Evolutionary conservation across 2,888 invertebrate genomes (phyloP), one percentile per base, ranked within the genome.

Genomic region (Ceratothoa steindachneri): DNA sequence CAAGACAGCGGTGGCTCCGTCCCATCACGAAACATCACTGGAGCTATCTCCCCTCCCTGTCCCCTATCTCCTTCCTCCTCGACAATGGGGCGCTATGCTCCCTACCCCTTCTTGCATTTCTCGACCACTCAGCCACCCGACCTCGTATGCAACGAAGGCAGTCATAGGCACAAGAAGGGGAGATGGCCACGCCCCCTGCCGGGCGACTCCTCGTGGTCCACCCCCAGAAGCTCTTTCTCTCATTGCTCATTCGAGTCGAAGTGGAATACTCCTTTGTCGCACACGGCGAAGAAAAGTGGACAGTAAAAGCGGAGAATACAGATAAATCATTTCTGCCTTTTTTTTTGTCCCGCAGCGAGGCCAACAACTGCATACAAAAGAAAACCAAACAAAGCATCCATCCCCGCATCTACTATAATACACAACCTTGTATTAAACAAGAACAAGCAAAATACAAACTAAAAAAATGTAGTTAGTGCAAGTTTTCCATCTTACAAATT

Each of bases 11-110:
- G 71, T 71, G 71, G 70, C 75, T 67, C 75, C 68, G 75, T 75
- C 71, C 75, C 75, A 75, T 75, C 75, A 75, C 67, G 75, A 75
- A 69, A 68, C 75, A 75, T 75, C 75, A 75, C 71, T 75, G 71
- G 75, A 72, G 69, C 75, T 71, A 75, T 75, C 75, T 71, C 71
- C 71, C 75, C n/a, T n/a, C n/a, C n/a, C 73, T 73, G 69, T 69
- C 69, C 65, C 69, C 75, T 71, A 75, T 75, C 75, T 71, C 71
- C 71, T 71, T 52, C 71, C 69, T 68, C 71, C 75, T 68, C 75
- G 52, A 68, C 69, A 41, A 67, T 31, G 64, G 71, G 67, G 31
- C 69, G 67, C 68, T 24, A 1, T n/a, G 12, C 60, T 24, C 24
- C 60, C 60, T 60, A n/a, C 27, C 24, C 60, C 60, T 60, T 24